Base-by-base conservation (phyloP, 2,797 vertebrate species). In the Halcyon leucocephala region DNA sequence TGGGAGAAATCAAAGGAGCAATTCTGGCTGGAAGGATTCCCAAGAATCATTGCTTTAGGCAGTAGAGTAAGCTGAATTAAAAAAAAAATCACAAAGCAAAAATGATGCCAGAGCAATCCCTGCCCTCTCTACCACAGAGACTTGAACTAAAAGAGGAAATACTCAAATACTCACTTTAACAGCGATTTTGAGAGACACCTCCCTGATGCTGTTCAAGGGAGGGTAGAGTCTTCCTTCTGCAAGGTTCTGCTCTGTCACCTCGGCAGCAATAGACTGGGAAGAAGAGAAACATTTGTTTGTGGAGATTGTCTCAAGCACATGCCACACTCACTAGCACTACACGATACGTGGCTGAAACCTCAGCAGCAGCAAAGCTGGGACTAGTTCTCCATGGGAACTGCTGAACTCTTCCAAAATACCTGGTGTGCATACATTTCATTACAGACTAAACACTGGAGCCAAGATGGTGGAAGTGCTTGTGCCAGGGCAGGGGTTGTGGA, bases 141-240 rank as follows among this genome's bases (percentile, higher is more conserved):
- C 19, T 46, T 12, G 62, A 71, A 65, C 37, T 49, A 88, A 39
- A 69, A 11, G 61, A 14, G 10, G 51, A 89, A 87, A 55, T 44
- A 64, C 98, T 97, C 95, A 99, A 87, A 55, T 44, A 69, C 98
- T 97, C 95, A 99, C 99, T 98, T 99, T 99, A 76, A 99, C 97
- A 31, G 99, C 99, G 1, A 99, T 99, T 98, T 99, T 99, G 96
- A 99, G 98, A 96, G 99, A 99, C 88, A 99, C 99, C 31, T 99
- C 99, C 98, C 99, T 98, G 83, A 99, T 99, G 97, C 94, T 98
- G 90, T 83, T 98, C 84, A 99, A 98, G 14, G 99, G 99, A 20
- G 99, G 99, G 93, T 99, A 99, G 24, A 99, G 98, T 93, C 99
- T 98, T 70, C 99, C 99, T 95, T 99, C 99, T 3, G 98, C 98